phyloP scores from a whole-genome alignment of 2,797 vertebrate species.

The Pipistrellus kuhlii region DNA sequence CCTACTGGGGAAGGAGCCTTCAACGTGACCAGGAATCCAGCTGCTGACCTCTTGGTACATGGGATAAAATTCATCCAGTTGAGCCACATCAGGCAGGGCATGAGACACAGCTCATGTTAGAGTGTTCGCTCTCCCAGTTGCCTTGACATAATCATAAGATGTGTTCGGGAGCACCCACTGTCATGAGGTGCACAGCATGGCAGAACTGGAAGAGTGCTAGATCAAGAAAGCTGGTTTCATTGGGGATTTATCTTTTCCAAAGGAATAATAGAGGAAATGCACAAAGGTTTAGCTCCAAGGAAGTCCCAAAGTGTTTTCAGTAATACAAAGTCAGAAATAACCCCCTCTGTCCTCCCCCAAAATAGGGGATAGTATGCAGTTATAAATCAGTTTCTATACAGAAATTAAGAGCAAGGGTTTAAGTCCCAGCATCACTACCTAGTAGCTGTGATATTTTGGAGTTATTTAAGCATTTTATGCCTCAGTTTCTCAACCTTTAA shows the following conservation, averaged over 20 bases:
- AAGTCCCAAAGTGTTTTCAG: background rate
- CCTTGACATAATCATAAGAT: background rate
- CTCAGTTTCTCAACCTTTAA: background rate
- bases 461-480: background rate
- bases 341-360: background rate
- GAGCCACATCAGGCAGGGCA: background rate
- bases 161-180: background rate
- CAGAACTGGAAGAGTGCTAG: background rate
- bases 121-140: background rate
- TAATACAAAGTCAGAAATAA: conserved; percentile 10
- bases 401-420: background rate
- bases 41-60: background rate
- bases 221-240: background rate
- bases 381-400: background rate
- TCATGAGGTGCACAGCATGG: background rate
- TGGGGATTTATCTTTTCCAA: background rate
- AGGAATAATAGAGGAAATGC: background rate
- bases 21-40: background rate
- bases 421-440: background rate
- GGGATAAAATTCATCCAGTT: background rate
- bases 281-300: background rate
- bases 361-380: background rate
- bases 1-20: background rate
- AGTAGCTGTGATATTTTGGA: background rate
- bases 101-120: background rate